Conservation (phyloP, 2,113 vertebrate genomes). For the Pituophis catenifer region DNA sequence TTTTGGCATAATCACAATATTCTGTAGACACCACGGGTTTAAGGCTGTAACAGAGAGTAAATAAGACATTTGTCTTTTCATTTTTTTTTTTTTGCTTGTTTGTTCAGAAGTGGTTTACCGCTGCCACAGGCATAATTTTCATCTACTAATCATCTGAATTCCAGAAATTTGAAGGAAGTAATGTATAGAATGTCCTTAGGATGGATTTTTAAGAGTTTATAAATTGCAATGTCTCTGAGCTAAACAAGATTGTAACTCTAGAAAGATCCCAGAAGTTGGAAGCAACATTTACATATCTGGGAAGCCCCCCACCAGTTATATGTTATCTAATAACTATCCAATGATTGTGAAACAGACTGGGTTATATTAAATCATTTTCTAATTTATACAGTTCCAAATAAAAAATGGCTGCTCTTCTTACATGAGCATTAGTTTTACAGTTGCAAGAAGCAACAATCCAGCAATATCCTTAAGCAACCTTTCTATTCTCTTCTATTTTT, state of each 20-base stretch:
- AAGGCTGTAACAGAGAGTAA: background rate
- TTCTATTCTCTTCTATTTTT: background rate
- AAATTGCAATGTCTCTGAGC: background rate
- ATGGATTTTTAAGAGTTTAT: background rate
- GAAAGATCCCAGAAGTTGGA: background rate
- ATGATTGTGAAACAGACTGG: background rate
- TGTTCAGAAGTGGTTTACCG: background rate
- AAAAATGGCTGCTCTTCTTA: background rate
- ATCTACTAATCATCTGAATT: background rate
- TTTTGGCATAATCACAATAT: background rate
- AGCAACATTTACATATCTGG: background rate
- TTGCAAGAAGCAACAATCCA: background rate
- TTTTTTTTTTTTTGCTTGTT: background rate
- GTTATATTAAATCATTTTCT: background rate
- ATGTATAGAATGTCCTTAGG: background rate
- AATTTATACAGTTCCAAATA: background rate
- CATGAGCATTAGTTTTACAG: background rate
- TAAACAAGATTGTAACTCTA: background rate
- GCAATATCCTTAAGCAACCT: background rate
- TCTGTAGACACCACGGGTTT: background rate
- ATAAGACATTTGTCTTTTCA: background rate
- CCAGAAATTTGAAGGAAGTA: background rate
- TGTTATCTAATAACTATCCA: background rate
- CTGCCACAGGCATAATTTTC: background rate
- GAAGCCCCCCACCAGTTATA: background rate